These are phyloP conservation scores for Crotalus helleri DNA, from an alignment of 2,113 vertebrate genomes.

Conservation along the genomic window DNA sequence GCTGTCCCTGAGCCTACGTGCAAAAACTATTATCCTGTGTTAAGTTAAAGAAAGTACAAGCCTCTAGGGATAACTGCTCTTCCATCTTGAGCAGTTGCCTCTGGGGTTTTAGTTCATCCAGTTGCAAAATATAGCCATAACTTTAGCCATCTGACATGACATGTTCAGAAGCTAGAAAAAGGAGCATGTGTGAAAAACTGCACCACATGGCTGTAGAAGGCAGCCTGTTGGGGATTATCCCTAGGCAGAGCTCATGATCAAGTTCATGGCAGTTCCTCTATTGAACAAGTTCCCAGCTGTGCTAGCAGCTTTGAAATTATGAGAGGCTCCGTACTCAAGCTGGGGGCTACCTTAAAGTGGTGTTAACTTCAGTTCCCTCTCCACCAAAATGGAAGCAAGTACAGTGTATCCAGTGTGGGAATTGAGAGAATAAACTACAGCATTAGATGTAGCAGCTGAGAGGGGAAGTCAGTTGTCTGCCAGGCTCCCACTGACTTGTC, in stretches of 20 bases:
- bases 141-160: not conserved
- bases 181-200: not conserved
- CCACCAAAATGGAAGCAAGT: not conserved
- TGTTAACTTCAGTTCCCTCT: not conserved
- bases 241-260: not conserved
- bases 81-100: not conserved
- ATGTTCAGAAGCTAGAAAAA: not conserved
- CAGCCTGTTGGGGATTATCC: not conserved
- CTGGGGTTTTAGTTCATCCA: not conserved
- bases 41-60: not conserved
- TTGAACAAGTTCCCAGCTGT: not conserved
- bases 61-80: not conserved
- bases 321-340: not conserved
- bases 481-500: not conserved
- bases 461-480: not conserved
- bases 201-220: not conserved
- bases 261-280: not conserved
- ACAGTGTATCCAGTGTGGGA: not conserved
- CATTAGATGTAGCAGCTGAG: not conserved
- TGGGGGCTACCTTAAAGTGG: not conserved
- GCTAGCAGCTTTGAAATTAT: not conserved
- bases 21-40: not conserved
- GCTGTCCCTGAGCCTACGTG: not conserved
- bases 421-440: not conserved
- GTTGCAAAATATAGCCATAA: not conserved